These are phyloP conservation scores for Luffia ferchaultella DNA, from an alignment of 2,888 invertebrate genomes.

Conservation along the genomic window DNA sequence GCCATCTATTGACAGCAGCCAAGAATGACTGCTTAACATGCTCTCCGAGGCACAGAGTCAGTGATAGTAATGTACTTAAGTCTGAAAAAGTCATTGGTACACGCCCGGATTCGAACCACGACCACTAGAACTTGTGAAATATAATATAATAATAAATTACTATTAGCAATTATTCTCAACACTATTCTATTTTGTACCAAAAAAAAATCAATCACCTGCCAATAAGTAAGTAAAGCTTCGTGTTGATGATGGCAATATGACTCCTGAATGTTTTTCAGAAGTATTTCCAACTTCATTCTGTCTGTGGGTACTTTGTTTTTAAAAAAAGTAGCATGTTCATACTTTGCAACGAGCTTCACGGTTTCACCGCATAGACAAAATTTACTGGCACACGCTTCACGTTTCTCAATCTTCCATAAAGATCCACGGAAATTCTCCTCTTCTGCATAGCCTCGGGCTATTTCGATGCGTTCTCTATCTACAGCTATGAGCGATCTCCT, in stretches of 20 bases:
- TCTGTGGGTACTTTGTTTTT: constrained; percentile 38
- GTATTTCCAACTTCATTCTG: constrained; percentile 32
- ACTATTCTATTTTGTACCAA: no score
- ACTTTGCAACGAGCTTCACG: constrained; percentile 28
- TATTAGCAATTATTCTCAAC: no score
- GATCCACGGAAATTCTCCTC: constrained; percentile 32
- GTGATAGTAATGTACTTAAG: no score
- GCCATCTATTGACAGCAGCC: no score
- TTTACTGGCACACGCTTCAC: constrained; percentile 21
- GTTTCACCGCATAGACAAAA: constrained; percentile 32
- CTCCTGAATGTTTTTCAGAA: constrained; percentile 41
- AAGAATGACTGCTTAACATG: no score
- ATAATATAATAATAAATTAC: neutral
- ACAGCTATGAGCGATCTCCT: constrained; percentile 44
- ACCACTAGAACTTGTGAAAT: neutral
- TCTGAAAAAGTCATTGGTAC: no score
- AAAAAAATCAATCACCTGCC: no score
- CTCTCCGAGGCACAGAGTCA: no score
- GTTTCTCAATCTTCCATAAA: constrained; percentile 43
- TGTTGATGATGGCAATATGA: constrained; percentile 51
- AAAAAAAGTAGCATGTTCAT: constrained; percentile 37
- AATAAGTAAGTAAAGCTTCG: constrained; percentile 39
- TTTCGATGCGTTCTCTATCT: constrained; percentile 34
- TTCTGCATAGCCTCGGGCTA: constrained; percentile 29
- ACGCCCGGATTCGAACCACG: no score